These are phyloP conservation scores for Porites lobata DNA, from an alignment of 92 coral and sea anemone species.

Conservation along the genomic window DNA sequence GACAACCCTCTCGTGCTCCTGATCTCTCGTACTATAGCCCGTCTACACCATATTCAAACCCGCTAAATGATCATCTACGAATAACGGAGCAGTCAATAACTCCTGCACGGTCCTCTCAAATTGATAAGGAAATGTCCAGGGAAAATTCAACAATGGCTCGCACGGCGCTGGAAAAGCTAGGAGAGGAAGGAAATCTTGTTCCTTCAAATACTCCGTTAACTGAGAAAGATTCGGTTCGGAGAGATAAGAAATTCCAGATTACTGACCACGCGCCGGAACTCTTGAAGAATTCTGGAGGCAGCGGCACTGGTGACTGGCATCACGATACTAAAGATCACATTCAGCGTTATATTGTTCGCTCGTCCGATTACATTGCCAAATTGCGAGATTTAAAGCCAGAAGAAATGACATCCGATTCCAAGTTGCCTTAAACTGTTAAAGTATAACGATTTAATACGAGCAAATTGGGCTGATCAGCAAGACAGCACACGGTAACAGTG, in stretches of 20 bases:
- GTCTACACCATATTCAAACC: background rate
- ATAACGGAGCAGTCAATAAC: background rate
- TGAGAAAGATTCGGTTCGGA: background rate
- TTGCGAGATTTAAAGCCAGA: conserved; percentile 90
- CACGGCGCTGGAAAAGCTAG: conserved; percentile 26
- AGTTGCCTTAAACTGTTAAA: background rate
- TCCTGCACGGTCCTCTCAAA: background rate
- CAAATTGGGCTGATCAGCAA: background rate
- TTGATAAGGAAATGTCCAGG: background rate
- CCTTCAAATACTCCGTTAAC: background rate
- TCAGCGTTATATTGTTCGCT: conserved; percentile 85
- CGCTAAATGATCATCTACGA: background rate
- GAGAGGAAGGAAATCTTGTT: conserved; percentile 8
- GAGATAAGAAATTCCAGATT: conserved; percentile 8
- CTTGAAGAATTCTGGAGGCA: background rate
- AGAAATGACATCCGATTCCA: conserved; percentile 53
- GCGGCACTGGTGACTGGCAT: background rate
- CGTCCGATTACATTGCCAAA: conserved; percentile 87
- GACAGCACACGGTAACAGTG: background rate
- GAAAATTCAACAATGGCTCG: background rate
- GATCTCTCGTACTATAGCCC: background rate
- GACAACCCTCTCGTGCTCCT: background rate
- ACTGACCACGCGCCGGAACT: background rate
- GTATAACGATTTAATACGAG: background rate
- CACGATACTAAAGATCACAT: conserved; percentile 55